Evolutionary conservation across 2,888 invertebrate species (phyloP).

Genomic region (Papilio demoleus): DNA sequence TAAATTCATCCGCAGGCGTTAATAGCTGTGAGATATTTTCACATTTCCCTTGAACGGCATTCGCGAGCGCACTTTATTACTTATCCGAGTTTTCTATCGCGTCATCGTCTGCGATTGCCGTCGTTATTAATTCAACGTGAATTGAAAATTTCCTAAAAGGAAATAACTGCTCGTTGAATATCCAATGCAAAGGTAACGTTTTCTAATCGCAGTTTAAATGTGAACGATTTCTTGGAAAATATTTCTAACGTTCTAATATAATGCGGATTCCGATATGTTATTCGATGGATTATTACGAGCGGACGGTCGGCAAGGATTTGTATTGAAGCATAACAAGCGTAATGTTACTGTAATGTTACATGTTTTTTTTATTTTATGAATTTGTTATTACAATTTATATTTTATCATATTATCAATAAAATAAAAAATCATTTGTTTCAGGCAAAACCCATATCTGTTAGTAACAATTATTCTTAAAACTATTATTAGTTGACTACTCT

Average conservation of each 20-base stretch:
- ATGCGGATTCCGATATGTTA: constrained; percentile 21
- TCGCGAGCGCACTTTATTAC: constrained; percentile 44
- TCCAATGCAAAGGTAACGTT: constrained; percentile 41
- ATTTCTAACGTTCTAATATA: constrained; percentile 11
- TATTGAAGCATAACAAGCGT: background rate
- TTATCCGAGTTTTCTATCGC: constrained; percentile 50
- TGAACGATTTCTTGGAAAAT: constrained; percentile 26
- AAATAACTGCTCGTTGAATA: constrained; percentile 45
- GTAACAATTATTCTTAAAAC: no score
- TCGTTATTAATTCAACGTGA: constrained; percentile 52
- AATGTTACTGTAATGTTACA: background rate
- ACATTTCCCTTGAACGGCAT: constrained; percentile 31
- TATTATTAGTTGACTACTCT: no score
- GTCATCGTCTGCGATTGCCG: constrained; percentile 54
- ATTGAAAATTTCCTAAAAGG: constrained; percentile 47
- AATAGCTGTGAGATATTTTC: constrained; percentile 19
- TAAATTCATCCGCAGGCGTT: constrained; percentile 16
- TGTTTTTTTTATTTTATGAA: background rate
- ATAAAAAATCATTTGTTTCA: no score
- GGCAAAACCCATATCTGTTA: no score
- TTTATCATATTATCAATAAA: background rate
- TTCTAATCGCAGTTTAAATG: constrained; percentile 42
- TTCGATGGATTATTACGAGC: constrained; percentile 8
- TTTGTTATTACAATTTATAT: background rate
- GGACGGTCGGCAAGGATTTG: constrained; percentile 5